These are phyloP conservation scores for Crepidodera aurea DNA, from an alignment of 2,888 invertebrate species.

Conservation along the genomic window DNA sequence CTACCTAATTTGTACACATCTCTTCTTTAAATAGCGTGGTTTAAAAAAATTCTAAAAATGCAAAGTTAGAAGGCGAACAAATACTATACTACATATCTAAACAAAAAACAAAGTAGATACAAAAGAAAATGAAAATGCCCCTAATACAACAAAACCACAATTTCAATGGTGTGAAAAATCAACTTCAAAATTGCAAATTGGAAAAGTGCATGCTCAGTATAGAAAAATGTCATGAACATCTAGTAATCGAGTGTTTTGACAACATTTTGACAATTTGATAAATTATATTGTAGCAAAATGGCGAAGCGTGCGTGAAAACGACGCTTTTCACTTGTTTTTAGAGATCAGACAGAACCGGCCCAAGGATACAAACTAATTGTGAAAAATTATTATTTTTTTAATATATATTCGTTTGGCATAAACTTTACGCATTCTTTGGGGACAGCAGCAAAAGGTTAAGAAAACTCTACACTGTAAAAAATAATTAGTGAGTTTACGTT, in stretches of 20 bases:
- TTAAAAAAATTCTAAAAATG: too few relatives aligned
- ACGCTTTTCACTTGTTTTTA: conserved; percentile 5
- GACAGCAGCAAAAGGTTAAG: too few relatives aligned
- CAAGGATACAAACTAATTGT: conserved; percentile 14
- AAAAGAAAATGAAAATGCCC: neutral
- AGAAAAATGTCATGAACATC: conserved; percentile 25
- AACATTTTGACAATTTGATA: conserved; percentile 25
- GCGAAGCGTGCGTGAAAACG: conserved; percentile 29
- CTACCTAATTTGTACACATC: too few relatives aligned
- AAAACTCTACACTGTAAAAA: too few relatives aligned
- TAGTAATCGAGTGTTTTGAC: conserved; percentile 20
- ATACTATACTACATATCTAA: neutral
- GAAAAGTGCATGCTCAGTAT: too few relatives aligned
- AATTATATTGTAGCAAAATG: conserved; percentile 25
- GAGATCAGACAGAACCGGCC: conserved; percentile 2
- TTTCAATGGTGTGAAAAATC: neutral
- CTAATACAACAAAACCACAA: neutral
- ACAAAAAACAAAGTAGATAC: neutral
- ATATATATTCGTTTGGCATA: too few relatives aligned
- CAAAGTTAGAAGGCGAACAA: too few relatives aligned
- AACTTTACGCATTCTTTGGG: too few relatives aligned
- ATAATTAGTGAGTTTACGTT: too few relatives aligned
- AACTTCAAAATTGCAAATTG: neutral
- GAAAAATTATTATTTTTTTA: too few relatives aligned
- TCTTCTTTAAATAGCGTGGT: too few relatives aligned